These are phyloP conservation scores for Sylvia atricapilla DNA, from an alignment of 2,113 vertebrate species.

Conservation along the genomic window DNA sequence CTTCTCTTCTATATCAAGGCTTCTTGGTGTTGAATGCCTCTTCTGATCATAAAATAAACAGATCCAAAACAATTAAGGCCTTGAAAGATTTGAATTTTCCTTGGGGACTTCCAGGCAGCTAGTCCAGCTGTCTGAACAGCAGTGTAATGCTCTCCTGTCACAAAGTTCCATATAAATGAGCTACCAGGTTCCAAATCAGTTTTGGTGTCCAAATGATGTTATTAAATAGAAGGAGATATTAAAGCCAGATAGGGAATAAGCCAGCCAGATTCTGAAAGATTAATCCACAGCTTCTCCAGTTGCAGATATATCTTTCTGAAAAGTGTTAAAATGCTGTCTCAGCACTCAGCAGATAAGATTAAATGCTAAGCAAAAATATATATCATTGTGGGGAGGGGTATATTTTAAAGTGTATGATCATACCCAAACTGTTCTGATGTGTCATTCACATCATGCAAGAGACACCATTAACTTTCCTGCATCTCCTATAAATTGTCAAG, in stretches of 20 bases:
- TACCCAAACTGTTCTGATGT: not conserved
- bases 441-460: not conserved
- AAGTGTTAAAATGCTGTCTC: not conserved
- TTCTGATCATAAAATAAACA: constrained; percentile 12
- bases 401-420: not conserved
- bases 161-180: not conserved
- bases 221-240: not conserved
- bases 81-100: constrained; percentile 44
- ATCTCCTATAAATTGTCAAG: not conserved
- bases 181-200: not conserved
- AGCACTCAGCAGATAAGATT: not conserved
- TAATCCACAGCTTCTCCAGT: not conserved
- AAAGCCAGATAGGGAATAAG: not conserved
- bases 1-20: not conserved
- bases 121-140: constrained; percentile 18
- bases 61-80: constrained; percentile 17
- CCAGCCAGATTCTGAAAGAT: not conserved
- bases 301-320: not conserved
- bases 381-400: not conserved
- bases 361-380: not conserved
- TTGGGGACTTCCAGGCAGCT: not conserved
- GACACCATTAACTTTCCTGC: not conserved
- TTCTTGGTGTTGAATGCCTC: not conserved
- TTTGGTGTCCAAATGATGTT: not conserved
- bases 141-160: not conserved